Evolutionary conservation across 2,113 vertebrate genomes (phyloP), one percentile per base, ranked within the genome.

Genomic region (Dipodomys merriami): DNA sequence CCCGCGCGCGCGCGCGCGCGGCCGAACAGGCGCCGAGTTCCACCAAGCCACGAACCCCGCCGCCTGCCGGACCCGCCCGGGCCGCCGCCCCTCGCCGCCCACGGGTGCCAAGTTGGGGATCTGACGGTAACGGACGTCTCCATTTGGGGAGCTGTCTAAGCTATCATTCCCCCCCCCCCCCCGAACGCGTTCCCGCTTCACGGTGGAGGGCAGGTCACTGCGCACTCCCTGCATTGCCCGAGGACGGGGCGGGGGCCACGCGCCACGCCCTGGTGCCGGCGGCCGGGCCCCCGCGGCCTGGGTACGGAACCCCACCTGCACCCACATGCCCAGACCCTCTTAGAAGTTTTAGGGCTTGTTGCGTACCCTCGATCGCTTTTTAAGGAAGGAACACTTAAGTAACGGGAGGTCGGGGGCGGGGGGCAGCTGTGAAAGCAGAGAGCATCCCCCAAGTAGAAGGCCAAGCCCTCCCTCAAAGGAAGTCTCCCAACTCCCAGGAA

Each of bases 121-220:
- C 95, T 95, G 93, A 95, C 96, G 97, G 97, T 94, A 88, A 96
- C 94, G 96, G 94, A 91, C 96, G 49, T 97, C 97, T 96, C 92
- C 97, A 92, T 93, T 96, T 96, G 53, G 88, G 95, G 74, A 1
- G 27, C 30, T 33, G 8, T 53, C n/a, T 76, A 35, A 16, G 19
- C 16, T 22, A 39, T 39, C 39, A 39, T 39, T 39, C 5, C 39
- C 39, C 1, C 27, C 30, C 1, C 11, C 0, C 29, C 1, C 39
- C 39, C 39, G 39, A 39, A 39, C 39, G 39, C 39, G 39, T 39
- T 5, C 39, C 39, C 39, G 39, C 39, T 39, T 39, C 39, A 5
- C 39, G 96, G 91, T 92, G 90, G 95, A 19, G 96, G 90, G 93
- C 96, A 35, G 91, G 92, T 96, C 49, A 49, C 49, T 49, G 49